Conservation (phyloP, 2,797 vertebrate genomes). For the Chaenodraco wilsoni region DNA sequence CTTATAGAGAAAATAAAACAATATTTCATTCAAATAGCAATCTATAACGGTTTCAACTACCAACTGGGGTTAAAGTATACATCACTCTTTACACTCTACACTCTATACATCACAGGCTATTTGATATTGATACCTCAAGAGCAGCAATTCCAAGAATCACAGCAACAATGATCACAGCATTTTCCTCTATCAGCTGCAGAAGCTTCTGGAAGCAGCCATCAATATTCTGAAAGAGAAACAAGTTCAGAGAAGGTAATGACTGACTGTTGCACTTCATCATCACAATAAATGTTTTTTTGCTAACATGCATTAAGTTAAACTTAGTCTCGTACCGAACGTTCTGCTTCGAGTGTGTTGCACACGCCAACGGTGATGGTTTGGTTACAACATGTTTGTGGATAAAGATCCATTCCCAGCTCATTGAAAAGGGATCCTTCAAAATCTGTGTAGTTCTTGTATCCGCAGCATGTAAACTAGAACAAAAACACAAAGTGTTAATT, state of each 20-base stretch:
- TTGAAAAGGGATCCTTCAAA: slow-evolving; percentile 64
- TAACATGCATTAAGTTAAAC: background rate
- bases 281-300: background rate
- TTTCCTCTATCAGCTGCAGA: slow-evolving; percentile 69
- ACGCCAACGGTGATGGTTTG: accelerated
- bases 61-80: background rate
- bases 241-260: background rate
- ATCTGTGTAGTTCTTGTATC: slow-evolving; percentile 81
- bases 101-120: background rate
- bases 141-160: slow-evolving; percentile 80
- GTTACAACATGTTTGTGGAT: slow-evolving; percentile 73
- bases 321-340: background rate
- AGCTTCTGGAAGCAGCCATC: slow-evolving; percentile 74
- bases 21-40: background rate
- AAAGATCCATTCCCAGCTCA: accelerated
- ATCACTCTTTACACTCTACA: background rate
- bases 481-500: slow-evolving; percentile 21
- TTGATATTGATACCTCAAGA: slow-evolving; percentile 79
- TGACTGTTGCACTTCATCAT: background rate
- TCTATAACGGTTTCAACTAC: background rate
- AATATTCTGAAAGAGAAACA: slow-evolving; percentile 44
- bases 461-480: slow-evolving; percentile 82
- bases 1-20: background rate
- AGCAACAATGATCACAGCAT: slow-evolving; percentile 75
- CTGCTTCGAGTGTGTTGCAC: accelerated